These are phyloP conservation scores for Cheilosia pagana DNA, from an alignment of 2,888 invertebrate species.

Conservation along the genomic window DNA sequence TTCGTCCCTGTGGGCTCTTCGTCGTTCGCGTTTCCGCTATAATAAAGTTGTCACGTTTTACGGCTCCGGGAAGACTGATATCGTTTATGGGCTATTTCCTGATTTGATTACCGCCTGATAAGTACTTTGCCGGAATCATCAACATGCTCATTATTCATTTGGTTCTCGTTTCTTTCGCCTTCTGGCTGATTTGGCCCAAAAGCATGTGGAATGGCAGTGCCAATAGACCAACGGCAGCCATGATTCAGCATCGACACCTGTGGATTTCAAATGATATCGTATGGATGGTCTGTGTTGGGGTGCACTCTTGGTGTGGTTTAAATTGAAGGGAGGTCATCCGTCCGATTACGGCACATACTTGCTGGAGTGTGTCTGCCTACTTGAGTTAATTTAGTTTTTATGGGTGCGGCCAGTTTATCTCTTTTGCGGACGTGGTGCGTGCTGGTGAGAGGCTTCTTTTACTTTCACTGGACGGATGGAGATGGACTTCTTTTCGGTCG, in stretches of 20 bases:
- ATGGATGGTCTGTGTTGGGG: slow-evolving; percentile 14
- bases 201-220: slow-evolving; percentile 38
- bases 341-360: slow-evolving; percentile 50
- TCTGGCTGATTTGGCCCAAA: slow-evolving; percentile 23
- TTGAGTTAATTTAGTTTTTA: slow-evolving; percentile 62
- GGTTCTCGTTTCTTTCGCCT: slow-evolving; percentile 26
- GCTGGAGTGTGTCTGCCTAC: slow-evolving; percentile 37
- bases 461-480: background rate
- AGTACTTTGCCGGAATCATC: slow-evolving; percentile 65
- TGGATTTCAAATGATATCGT: slow-evolving; percentile 24
- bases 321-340: slow-evolving; percentile 57
- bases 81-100: slow-evolving; percentile 60
- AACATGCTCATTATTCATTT: slow-evolving; percentile 72
- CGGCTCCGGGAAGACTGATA: slow-evolving; percentile 45
- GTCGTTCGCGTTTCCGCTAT: slow-evolving; percentile 45
- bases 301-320: slow-evolving; percentile 26
- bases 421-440: slow-evolving; percentile 49
- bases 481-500: background rate
- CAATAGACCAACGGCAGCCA: slow-evolving; percentile 12
- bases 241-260: slow-evolving; percentile 37
- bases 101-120: slow-evolving; percentile 71
- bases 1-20: slow-evolving; percentile 9
- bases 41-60: slow-evolving; percentile 62
- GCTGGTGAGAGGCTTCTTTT: slow-evolving; percentile 26
- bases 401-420: slow-evolving; percentile 56